A percentile compares a stretch with the other conserved stretches of the same genome.
These are phyloP conservation scores for Echiichthys vipera DNA, from an alignment of 2,797 vertebrate species.

Conservation along the genomic window DNA sequence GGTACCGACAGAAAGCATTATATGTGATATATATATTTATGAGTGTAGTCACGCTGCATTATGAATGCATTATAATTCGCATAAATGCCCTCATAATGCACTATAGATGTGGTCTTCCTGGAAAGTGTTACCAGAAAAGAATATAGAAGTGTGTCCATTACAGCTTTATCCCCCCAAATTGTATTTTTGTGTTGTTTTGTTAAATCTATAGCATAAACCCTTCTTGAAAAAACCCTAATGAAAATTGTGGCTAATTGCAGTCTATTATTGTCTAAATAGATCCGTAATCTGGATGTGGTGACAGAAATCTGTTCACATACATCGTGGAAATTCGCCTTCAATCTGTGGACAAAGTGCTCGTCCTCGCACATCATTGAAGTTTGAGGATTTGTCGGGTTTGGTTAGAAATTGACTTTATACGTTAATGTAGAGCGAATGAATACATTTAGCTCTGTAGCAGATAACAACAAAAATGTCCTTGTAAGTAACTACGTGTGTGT, in stretches of 20 bases:
- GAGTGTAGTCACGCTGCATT: too few relatives aligned
- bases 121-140: too few relatives aligned
- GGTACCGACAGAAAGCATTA: too few relatives aligned
- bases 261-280: neutral
- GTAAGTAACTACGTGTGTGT: slow-evolving; percentile 3
- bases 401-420: too few relatives aligned
- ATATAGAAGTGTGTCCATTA: neutral
- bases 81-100: too few relatives aligned
- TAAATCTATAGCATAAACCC: too few relatives aligned
- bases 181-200: too few relatives aligned
- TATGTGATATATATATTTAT: too few relatives aligned
- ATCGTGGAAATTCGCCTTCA: slow-evolving; percentile 1
- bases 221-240: neutral
- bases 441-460: neutral
- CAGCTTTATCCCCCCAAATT: neutral
- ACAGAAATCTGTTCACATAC: slow-evolving; percentile 7
- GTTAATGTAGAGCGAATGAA: neutral
- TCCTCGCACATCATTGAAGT: neutral
- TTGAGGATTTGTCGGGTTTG: neutral
- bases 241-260: neutral
- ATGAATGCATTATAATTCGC: too few relatives aligned
- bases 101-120: too few relatives aligned
- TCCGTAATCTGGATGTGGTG: slow-evolving; percentile 21
- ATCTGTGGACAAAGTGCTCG: neutral
- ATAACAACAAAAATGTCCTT: neutral